Conservation (phyloP, 2,888 invertebrate genomes). For the Conus canariensis region DNA sequence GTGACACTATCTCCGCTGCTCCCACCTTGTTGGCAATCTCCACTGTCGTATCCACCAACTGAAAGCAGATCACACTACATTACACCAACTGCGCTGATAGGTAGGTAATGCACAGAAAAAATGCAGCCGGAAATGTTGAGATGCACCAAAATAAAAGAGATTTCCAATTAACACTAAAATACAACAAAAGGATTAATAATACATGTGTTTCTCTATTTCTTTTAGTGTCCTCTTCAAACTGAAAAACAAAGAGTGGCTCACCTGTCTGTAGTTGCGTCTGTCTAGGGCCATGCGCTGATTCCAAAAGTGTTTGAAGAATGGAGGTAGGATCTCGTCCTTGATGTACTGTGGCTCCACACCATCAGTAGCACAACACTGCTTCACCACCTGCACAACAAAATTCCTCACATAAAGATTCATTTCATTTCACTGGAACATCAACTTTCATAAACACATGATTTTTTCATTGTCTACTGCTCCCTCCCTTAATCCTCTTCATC, state of each 20-base stretch:
- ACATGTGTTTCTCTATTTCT: no score
- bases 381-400: conserved; percentile 87
- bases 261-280: conserved; percentile 96
- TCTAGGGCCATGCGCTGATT: conserved; percentile 99
- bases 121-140: neutral
- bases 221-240: no score
- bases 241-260: conserved; percentile 54
- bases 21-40: conserved; percentile 99
- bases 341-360: conserved; percentile 99
- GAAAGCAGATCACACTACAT: conserved; percentile 53
- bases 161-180: no score
- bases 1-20: conserved; percentile 98
- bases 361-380: conserved; percentile 99
- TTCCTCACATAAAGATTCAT: neutral
- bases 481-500: no score
- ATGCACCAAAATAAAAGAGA: neutral
- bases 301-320: conserved; percentile 99
- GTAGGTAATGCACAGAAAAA: no score
- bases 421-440: neutral
- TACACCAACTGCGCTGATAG: no score
- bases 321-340: conserved; percentile 98
- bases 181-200: no score
- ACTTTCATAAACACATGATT: neutral
- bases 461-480: no score
- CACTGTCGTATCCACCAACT: conserved; percentile 98